These are phyloP conservation scores for Eulemur macaco DNA, from an alignment of 2,113 vertebrate species.

Conservation along the genomic window DNA sequence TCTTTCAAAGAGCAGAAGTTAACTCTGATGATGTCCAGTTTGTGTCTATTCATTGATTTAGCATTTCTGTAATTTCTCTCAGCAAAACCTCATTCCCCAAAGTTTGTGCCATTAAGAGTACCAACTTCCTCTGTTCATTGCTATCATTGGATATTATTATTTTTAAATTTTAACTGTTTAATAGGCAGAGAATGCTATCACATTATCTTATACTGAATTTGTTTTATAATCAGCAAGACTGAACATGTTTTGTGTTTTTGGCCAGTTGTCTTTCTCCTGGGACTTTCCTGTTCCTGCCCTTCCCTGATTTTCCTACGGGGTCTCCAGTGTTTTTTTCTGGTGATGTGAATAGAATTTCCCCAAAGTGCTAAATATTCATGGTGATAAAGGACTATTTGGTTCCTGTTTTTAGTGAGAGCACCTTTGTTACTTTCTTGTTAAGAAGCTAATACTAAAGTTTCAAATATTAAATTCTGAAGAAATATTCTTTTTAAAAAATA, in stretches of 20 bases:
- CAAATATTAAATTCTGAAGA: neutral
- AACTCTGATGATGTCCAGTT: neutral
- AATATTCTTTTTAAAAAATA: neutral
- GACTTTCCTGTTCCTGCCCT: neutral
- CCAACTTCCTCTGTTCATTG: neutral
- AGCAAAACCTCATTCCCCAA: neutral
- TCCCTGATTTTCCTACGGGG: neutral
- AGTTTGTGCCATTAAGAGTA: neutral
- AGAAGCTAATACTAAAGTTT: neutral
- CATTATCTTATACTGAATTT: neutral
- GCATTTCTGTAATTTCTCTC: neutral
- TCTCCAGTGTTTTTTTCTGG: neutral
- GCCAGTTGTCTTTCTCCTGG: neutral
- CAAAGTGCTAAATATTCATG: neutral
- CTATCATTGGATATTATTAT: neutral
- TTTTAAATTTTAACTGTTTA: neutral
- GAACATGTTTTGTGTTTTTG: fast-evolving
- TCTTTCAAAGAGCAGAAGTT: neutral
- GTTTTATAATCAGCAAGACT: neutral
- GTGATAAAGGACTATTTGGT: neutral
- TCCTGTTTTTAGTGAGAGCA: neutral
- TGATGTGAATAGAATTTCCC: neutral
- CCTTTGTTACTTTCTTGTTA: neutral
- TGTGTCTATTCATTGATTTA: neutral
- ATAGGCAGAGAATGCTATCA: neutral